Base-by-base conservation (phyloP, 1,140 invertebrate species). In the Agrilus planipennis region DNA sequence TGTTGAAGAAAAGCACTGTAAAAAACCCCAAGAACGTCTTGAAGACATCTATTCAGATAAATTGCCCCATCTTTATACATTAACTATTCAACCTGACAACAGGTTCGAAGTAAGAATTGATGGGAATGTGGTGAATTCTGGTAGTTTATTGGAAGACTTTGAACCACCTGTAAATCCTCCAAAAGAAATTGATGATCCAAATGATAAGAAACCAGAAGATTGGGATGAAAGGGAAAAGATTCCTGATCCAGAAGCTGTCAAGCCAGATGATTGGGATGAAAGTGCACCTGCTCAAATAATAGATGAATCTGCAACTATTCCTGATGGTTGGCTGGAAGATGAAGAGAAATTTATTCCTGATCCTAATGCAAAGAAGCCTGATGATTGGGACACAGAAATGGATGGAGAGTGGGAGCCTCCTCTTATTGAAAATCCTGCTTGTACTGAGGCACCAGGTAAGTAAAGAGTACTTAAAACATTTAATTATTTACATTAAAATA, bases 221-320 rank as follows among this genome's bases (percentile, higher is more conserved):
- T 99, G 95, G 95, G 95, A 98, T 64, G 92, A 98, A 50, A 75
- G 89, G 47, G 92, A 97, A 64, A 95, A 91, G 68, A 94, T 95
- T 50, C 76, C 88, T 4, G 90, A 95, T 64, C 82, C 87, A 2
- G 75, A 77, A 41, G 84, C 89, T 2, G 64, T 66, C 0, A 96
- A 96, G 60, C 92, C 92, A 5, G 88, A 84, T 0, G 90, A 96
- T 57, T 96, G 91, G 89, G 84, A 96, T 58, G 93, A 98, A 62
- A 78, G 87, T 63, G 91, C 89, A 28, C 86, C 89, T 2, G 76
- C 81, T 11, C 79, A 92, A 57, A 86, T 98, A 41, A 70, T 86
- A 11, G 94, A 99, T 64, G 77, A 86, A 30, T 76, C 75, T 52
- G 90, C 94, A 4, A 63, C 72, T 1, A 93, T 89, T 64, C 95